These are phyloP conservation scores for Varroa destructor DNA, from an alignment of 1,140 invertebrate genomes.

Conservation along the genomic window DNA sequence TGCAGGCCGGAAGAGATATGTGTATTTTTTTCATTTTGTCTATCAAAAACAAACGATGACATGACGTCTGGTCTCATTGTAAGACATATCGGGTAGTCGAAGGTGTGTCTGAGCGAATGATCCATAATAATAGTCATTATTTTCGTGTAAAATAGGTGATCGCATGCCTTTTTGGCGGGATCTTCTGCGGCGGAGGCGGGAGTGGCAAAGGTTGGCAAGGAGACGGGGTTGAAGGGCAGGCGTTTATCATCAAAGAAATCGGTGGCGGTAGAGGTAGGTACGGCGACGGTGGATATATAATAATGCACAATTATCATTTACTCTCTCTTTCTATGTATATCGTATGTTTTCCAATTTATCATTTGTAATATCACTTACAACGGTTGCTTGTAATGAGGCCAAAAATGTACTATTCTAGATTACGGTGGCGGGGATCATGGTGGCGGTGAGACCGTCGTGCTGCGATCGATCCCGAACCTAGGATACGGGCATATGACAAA, in stretches of 20 bases:
- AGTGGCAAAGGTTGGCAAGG: not conserved
- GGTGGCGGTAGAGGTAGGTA: slow-evolving; percentile 9
- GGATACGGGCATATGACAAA: not conserved
- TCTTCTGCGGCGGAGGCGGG: slow-evolving; percentile 20
- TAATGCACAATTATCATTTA: not conserved
- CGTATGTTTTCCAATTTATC: no score
- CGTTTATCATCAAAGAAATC: slow-evolving; percentile 19
- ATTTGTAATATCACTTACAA: no score
- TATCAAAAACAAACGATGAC: no score
- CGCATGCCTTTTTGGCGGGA: not conserved
- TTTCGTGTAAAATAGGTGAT: not conserved
- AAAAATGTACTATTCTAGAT: not conserved
- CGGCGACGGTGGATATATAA: slow-evolving; percentile 6
- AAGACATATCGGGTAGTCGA: no score
- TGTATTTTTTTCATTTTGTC: no score
- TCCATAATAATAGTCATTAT: no score
- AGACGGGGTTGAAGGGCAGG: not conserved
- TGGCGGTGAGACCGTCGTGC: slow-evolving; percentile 1
- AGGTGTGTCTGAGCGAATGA: no score
- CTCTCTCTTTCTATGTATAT: no score
- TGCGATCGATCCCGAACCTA: slow-evolving; percentile 1
- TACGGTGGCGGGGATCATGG: not conserved
- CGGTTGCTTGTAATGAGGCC: no score
- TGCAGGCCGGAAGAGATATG: no score
- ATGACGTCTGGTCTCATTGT: no score